phyloP scores from a whole-genome alignment of 53 echinoderm and acorn worm species.

The Pentamera pediparva region DNA sequence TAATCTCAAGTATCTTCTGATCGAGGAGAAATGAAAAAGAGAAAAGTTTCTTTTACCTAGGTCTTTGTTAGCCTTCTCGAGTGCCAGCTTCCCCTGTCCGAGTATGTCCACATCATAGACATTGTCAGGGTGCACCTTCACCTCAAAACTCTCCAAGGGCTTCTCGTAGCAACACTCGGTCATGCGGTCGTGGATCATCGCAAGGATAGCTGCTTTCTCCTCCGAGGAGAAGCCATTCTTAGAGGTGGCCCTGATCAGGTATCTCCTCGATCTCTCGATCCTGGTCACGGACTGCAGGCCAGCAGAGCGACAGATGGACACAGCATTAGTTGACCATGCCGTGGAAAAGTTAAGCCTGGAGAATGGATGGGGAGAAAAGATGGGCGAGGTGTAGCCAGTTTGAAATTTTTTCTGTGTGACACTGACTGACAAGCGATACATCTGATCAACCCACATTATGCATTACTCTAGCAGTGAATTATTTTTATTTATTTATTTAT shows the following conservation, averaged over 20 bases:
- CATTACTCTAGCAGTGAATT: neutral
- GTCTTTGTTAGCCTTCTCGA: conserved; percentile 89
- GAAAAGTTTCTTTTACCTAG: too few relatives aligned
- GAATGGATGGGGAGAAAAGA: neutral
- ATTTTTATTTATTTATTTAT: neutral
- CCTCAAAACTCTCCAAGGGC: conserved; percentile 70
- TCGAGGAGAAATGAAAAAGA: too few relatives aligned
- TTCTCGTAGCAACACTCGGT: conserved; percentile 80
- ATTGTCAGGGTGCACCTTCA: conserved; percentile 63
- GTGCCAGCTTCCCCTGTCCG: conserved; percentile 60
- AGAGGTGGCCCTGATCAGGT: conserved; percentile 35
- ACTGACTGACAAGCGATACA: too few relatives aligned
- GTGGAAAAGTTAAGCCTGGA: conserved; percentile 88
- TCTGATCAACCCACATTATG: too few relatives aligned
- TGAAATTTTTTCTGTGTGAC: neutral
- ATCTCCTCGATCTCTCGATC: conserved; percentile 71
- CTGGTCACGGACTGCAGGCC: conserved; percentile 66
- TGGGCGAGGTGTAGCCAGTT: neutral
- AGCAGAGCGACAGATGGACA: conserved; percentile 93
- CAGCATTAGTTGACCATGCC: conserved; percentile 98
- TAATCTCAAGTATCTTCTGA: too few relatives aligned
- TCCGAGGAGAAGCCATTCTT: conserved; percentile 27
- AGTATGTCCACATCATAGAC: conserved; percentile 83
- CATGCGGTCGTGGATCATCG: conserved; percentile 82
- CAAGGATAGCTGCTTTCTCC: conserved; percentile 46